Base-by-base conservation (phyloP, 1,140 invertebrate species). In the Drosophila pseudoobscura region DNA sequence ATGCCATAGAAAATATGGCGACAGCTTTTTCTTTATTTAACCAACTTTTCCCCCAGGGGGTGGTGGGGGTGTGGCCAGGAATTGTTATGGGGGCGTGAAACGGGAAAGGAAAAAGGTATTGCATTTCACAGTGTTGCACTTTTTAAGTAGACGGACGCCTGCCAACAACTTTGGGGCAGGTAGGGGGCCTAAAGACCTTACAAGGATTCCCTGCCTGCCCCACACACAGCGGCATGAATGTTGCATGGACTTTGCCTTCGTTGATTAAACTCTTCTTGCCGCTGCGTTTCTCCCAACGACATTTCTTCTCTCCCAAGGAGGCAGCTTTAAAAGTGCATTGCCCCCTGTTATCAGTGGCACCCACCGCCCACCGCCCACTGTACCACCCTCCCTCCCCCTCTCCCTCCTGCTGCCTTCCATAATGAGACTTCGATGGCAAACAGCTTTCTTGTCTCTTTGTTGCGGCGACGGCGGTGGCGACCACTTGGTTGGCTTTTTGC, bases 1-100 rank as follows among this genome's bases (percentile, higher is more conserved):
- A 78, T 78, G 75, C 79, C 79, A 63, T 75, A 78, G 64, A 75
- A 82, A 75, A 55, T 74, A 69, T 69, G 63, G 57, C 68, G 68
- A 59, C 58, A 60, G 51, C 49, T 46, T 68, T 77, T 53, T 60
- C 69, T 61, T 73, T 84, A 69, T 55, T 64, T 75, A 45, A 51
- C 58, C 68, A 65, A 46, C 72, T 41, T 43, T 13, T 39, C 44
- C 49, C 13, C 46, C 24, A 5, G 24, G 35, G 54, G 60, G 50
- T 59, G 22, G 39, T 41, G 49, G 31, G 35, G 44, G 13, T 29
- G 45, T n/a, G 2, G 1, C 44, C 20, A 57, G 73, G 31, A 65
- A 62, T 70, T 72, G 65, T 60, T 52, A 26, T 59, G 51, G 46
- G 35, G 46, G 35, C 73, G 69, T 56, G 63, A 56, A 83, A 46